Base-by-base conservation (phyloP, 2,113 vertebrate species). In the Bambusicola thoracicus region DNA sequence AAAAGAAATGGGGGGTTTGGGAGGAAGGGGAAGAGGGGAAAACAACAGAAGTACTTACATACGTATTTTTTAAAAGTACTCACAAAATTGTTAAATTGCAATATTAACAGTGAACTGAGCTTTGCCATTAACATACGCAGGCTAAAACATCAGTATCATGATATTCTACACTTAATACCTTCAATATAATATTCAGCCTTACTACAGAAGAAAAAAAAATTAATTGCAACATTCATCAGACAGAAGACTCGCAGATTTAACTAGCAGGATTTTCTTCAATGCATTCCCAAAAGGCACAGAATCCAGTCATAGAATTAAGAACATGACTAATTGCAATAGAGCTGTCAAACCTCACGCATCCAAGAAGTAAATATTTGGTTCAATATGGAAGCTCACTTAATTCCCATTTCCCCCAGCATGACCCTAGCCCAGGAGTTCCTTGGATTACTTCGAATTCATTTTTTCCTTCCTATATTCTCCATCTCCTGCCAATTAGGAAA, bases 31-130 rank as follows among this genome's bases (percentile, higher is more conserved):
- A 92, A 84, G 11, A 29, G 25, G 67, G 67, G 24, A 70, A 70
- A 94, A 96, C 75, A 96, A 96, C 0, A 95, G 68, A 96, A 85
- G 87, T 88, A 94, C 86, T 96, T 96, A 95, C 51, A 93, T 81
- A 93, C 8, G 1, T 74, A 94, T 87, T 81, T 92, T 93, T 89
- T 2, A 44, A 58, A 72, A 81, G 17, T 51, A 78, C 43, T 69
- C 19, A 56, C 53, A 13, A 82, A 77, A 91, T 69, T 58, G 56
- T 81, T 43, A 95, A 5, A 80, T 46, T 80, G 34, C 38, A 85
- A 44, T 43, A 85, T n/a, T 68, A 85, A 66, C 70, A 85, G 0
- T 68, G 17, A 93, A 67, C 18, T 73, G 30, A 73, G 25, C 44
- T 89, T 66, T 89, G 5, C 27, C 13, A 49, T 55, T 72, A 85